phyloP scores from a whole-genome alignment of 2,113 vertebrate genomes.

The Okapia johnstoni region DNA sequence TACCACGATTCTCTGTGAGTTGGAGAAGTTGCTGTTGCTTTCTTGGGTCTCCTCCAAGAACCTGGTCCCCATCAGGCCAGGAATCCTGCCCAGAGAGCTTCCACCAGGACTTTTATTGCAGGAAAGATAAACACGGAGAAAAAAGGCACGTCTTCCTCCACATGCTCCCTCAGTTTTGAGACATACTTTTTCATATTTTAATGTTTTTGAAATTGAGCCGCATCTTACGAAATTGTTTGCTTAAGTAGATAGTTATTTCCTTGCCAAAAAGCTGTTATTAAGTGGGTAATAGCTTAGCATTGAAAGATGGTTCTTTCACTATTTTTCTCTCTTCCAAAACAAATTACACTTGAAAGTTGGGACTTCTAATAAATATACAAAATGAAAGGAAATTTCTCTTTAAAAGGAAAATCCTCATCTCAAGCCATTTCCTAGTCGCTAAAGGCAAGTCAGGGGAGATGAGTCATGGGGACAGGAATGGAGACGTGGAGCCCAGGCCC shows the following conservation, averaged over 20 bases:
- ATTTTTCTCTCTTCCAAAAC: background rate
- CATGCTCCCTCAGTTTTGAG: background rate
- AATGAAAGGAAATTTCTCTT: constrained; percentile 27
- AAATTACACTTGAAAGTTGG: constrained; percentile 45
- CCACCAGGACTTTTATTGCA: constrained; percentile 39
- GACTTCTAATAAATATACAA: background rate
- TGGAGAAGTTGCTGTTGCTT: background rate
- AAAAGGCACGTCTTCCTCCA: background rate
- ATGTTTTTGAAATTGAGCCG: background rate
- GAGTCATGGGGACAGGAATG: background rate
- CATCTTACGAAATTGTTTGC: background rate
- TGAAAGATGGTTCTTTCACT: background rate
- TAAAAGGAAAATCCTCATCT: background rate
- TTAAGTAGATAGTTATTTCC: background rate
- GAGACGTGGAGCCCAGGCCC: background rate
- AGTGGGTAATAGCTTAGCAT: background rate
- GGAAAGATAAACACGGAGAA: background rate
- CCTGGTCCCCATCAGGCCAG: background rate
- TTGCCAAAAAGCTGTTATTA: background rate
- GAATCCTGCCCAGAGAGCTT: background rate
- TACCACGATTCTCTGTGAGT: background rate
- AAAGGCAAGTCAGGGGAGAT: background rate
- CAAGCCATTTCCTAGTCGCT: background rate
- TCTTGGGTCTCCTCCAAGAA: background rate
- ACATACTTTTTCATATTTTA: background rate